Base-by-base conservation (phyloP, 2,888 invertebrate species). In the Nomada flava region DNA sequence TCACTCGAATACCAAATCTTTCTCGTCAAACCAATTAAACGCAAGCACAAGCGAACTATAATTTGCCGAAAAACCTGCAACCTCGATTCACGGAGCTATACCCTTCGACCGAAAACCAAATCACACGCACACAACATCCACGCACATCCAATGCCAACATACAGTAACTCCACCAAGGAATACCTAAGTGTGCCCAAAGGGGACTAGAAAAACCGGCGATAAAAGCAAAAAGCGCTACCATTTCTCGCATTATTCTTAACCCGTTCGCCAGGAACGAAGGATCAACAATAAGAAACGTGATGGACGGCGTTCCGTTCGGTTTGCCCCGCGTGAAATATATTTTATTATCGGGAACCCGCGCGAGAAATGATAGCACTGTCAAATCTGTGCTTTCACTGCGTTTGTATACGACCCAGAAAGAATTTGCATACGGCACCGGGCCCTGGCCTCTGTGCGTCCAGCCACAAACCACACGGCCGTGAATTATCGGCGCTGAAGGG, bases 401-500 rank as follows among this genome's bases (percentile, higher is more conserved):
- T 63, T 76, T 84, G 88, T 87, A 85, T 86, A 85, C 73, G 86
- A 85, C 85, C 88, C 88, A 87, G 74, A 82, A 82, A 67, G 71
- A 68, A 83, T 83, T 83, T 79, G 76, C 79, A 83, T 79, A 75
- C 82, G 68, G 20, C 26, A 42, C 59, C 29, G 59, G 62, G 9
- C 55, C 15, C 20, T 20, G 64, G 52, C 72, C 71, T 26, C 64
- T n/a, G 18, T 60, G 75, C 59, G 68, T 20, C 59, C 23, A 50
- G 44, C n/a, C 52, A 72, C 80, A 68, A 80, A 81, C 67, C 67
- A n/a, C 47, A 60, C 72, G 80, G 52, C 81, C 71, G 72, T 83
- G 83, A 84, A 84, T 83, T 84, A 83, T 83, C 83, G 83, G 78
- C 74, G 78, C 74, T 78, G 78, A 83, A 68, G 74, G 74, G 68